Percentiles rank a stretch among this genome's conserved stretches.
phyloP scores from a whole-genome alignment of 2,888 invertebrate species.

The Therioaphis trifolii region DNA sequence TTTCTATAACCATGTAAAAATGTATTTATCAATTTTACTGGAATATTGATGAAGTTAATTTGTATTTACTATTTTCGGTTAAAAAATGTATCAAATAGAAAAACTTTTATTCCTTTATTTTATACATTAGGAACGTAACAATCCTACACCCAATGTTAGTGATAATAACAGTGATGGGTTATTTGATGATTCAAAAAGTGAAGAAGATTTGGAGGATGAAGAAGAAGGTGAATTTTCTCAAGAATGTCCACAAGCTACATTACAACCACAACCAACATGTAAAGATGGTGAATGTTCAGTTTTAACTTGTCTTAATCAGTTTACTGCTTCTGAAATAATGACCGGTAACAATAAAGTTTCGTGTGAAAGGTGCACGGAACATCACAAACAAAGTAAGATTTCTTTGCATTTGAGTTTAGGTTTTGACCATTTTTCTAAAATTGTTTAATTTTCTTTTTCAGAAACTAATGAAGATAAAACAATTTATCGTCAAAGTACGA shows the following conservation, averaged over 20 bases:
- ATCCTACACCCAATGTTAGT: constrained; percentile 56
- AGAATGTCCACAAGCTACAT: constrained; percentile 59
- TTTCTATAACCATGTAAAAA: too few relatives aligned
- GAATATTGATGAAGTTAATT: too few relatives aligned
- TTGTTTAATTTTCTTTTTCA: neutral
- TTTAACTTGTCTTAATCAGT: constrained; percentile 90
- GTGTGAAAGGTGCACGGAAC: constrained; percentile 88
- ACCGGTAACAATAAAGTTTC: constrained; percentile 93
- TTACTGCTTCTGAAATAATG: constrained; percentile 90
- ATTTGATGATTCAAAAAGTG: constrained; percentile 62
- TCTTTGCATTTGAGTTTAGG: neutral
- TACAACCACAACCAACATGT: constrained; percentile 58
- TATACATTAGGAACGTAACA: constrained; percentile 49
- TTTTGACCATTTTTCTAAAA: neutral
- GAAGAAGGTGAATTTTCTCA: constrained; percentile 62
- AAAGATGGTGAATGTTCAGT: constrained; percentile 83
- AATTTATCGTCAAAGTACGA: constrained; percentile 83
- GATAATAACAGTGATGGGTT: constrained; percentile 49
- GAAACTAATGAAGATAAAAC: constrained; percentile 73
- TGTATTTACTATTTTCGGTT: too few relatives aligned
- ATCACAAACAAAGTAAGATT: constrained; percentile 72
- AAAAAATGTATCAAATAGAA: too few relatives aligned
- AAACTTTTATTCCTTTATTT: neutral
- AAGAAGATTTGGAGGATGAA: constrained; percentile 59
- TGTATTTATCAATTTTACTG: too few relatives aligned